Evolutionary conservation across 1,140 invertebrate species (phyloP), one percentile per base, ranked within the genome.

Genomic region (Cataglyphis hispanica): DNA sequence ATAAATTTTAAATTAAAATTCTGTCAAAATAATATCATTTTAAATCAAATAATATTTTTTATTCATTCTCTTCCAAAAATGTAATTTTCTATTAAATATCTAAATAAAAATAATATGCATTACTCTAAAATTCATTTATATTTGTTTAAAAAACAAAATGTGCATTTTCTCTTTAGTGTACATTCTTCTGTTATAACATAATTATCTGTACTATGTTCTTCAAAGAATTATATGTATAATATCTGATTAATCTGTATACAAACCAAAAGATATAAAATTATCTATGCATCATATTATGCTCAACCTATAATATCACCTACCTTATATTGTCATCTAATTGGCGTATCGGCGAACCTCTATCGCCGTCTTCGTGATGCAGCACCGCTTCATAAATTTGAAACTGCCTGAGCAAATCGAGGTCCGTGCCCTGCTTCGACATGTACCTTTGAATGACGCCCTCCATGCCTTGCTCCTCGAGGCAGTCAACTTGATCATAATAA

Each of bases 401-500:
- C 95, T 99, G 99, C 91, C 98, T 97, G 58, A 99, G 95, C 7
- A 99, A 96, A 95, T 99, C 99, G 70, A 99, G 95, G 95, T 99
- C 98, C 0, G 98, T 98, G 40, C 98, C 98, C 85, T 98, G 98
- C 94, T 98, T 98, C 1, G 98, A 97, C 97, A 99, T 98, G 94
- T 99, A 99, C 75, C 97, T 96, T 92, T 98, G 97, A 89, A 99
- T 98, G 56, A 99, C 97, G 25, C 96, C 96, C 94, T 99, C 98
- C 94, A 99, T 99, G 4, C 98, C 99, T 92, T 99, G 98, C 90
- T 99, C 98, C 94, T 99, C 99, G 46, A 99, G 95, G 50, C 97
- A 96, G 95, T 99, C 99, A 0, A 99, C 98, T 91, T 99, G 98
- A 95, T 99, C 99, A 93, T 99, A 99, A 94, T 99, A 99, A 11